Base-by-base conservation (phyloP, 2,113 vertebrate species). In the Elephas maximus region DNA sequence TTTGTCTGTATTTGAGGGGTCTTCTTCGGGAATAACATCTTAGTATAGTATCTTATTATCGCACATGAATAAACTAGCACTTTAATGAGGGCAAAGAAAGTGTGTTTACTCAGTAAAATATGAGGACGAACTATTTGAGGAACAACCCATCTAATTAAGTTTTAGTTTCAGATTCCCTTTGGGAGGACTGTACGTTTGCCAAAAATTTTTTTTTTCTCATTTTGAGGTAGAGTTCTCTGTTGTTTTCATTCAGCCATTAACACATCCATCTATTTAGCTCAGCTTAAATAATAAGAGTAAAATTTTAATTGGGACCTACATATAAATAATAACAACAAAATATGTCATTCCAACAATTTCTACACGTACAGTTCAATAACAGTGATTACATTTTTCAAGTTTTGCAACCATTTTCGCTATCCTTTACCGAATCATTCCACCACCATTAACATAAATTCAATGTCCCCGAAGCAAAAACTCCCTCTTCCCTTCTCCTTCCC, bases 111-210 rank as follows among this genome's bases (percentile, higher is more conserved):
- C 77, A 73, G 69, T 79, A 92, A 74, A 88, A 89, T 81, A 62
- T 57, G 53, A 57, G 53, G 53, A 71, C 30, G 86, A 94, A 2
- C 44, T 87, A 45, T 94, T 94, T 78, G 65, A 92, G 67, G 91
- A 97, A 93, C 10, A 93, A 51, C 60, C 10, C 51, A 87, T 6
- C 37, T 88, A 90, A 96, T 86, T 97, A 90, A 80, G 48, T 81
- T 96, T 97, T 76, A 88, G 76, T 90, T 95, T 96, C 93, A 77
- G 77, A 91, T 78, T n/a, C 53, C n/a, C 44, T 96, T 83, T 94
- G 37, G 48, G 94, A 97, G 37, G 76, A 10, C 63, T 92, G 24
- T 86, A 24, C 90, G 65, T 94, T 93, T 97, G 92, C 65, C 87
- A 90, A 77, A 90, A 78, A 90, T 65, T 15, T 78, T 88, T 74